phyloP scores from a whole-genome alignment of 2,113 vertebrate species.

The Chloropsis cyanopogon region DNA sequence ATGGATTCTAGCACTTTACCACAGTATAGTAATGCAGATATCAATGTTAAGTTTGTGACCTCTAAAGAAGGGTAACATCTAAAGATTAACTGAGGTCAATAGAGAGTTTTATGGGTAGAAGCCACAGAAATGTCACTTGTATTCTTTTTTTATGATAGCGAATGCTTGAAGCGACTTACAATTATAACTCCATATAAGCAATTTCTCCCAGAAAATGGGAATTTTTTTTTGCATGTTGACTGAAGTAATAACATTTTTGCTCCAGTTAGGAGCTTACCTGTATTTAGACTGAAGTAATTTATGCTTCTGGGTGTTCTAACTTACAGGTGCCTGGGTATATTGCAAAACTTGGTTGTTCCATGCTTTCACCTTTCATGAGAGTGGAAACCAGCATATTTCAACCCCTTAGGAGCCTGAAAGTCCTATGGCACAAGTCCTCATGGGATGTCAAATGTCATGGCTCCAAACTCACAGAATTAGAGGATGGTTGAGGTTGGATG shows the following conservation, averaged over 20 bases:
- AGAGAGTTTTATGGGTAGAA: not conserved
- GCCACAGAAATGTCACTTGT: not conserved
- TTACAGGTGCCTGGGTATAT: not conserved
- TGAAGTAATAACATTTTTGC: not conserved
- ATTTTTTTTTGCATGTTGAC: not conserved
- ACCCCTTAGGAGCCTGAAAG: not conserved
- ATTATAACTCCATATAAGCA: not conserved
- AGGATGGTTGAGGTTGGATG: not conserved
- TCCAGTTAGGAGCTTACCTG: not conserved
- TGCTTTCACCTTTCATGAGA: not conserved
- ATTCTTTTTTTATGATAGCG: not conserved
- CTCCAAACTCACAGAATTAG: not conserved
- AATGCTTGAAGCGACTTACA: not conserved
- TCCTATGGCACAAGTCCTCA: not conserved
- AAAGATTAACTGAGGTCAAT: not conserved
- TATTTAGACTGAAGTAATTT: not conserved
- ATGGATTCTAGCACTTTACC: not conserved
- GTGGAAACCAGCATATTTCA: not conserved
- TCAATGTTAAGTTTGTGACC: not conserved
- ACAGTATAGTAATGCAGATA: not conserved
- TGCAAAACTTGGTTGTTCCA: not conserved
- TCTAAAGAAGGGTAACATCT: not conserved
- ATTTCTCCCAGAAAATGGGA: not conserved
- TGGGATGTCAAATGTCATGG: accelerated
- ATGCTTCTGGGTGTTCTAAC: not conserved